These are phyloP conservation scores for Alfaro cultratus DNA, from an alignment of 2,797 vertebrate species.

Conservation along the genomic window DNA sequence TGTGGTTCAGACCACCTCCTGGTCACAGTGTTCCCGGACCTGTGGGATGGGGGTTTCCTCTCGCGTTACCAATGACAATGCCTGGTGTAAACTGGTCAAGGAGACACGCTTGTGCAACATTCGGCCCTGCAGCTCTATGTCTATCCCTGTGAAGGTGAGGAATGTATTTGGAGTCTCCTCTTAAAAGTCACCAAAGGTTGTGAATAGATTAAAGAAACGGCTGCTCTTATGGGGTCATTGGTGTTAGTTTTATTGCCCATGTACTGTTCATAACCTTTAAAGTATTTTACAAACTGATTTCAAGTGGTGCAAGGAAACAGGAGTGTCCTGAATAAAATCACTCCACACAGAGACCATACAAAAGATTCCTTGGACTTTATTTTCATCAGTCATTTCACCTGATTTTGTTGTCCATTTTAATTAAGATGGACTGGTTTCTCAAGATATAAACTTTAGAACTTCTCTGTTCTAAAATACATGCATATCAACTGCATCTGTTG, in stretches of 20 bases:
- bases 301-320: not conserved
- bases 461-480: not conserved
- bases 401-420: not conserved
- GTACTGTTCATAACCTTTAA: constrained; percentile 26
- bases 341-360: not conserved
- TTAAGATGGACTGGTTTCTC: not conserved
- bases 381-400: not conserved
- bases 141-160: constrained; percentile 82
- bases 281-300: not conserved
- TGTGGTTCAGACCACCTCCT: constrained; percentile 82
- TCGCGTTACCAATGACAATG: constrained; percentile 85
- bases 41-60: constrained; percentile 87
- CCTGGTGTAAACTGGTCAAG: constrained; percentile 83
- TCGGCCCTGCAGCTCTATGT: constrained; percentile 82
- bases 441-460: not conserved
- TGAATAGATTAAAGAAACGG: constrained; percentile 46
- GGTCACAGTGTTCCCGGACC: constrained; percentile 86
- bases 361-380: not conserved
- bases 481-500: not conserved
- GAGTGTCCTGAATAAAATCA: not conserved
- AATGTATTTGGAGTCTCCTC: constrained; percentile 20
- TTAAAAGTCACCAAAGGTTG: constrained; percentile 12
- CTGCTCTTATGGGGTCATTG: constrained; percentile 42
- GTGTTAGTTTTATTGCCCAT: constrained; percentile 65
- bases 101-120: constrained; percentile 86